Percentiles rank a stretch among this genome's conserved stretches.
These are phyloP conservation scores for Drosophila asahinai DNA, from an alignment of 1,140 invertebrate species.

Conservation along the genomic window DNA sequence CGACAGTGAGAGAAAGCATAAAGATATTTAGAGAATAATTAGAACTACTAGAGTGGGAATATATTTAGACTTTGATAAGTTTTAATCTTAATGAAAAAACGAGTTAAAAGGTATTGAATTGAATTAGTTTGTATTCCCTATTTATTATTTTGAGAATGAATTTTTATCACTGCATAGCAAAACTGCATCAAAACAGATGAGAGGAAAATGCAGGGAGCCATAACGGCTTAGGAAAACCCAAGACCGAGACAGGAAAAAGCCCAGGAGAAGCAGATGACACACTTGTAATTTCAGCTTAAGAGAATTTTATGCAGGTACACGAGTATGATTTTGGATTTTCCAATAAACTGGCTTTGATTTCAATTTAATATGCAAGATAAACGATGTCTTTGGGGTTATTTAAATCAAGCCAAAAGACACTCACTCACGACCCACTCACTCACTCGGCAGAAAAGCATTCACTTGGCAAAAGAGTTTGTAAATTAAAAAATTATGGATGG, in stretches of 20 bases:
- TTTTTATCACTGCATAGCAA: constrained; percentile 1
- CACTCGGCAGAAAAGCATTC: constrained; percentile 13
- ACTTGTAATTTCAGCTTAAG: constrained; percentile 16
- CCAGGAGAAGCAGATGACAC: constrained; percentile 1
- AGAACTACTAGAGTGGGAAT: not conserved
- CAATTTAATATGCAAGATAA: constrained; percentile 35
- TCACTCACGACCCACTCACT: constrained; percentile 35
- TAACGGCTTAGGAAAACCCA: not conserved
- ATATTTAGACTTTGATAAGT: not conserved
- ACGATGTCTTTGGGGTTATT: constrained; percentile 28
- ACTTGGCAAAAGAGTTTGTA: constrained; percentile 41
- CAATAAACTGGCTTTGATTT: constrained; percentile 10
- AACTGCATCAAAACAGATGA: not conserved
- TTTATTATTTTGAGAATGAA: not conserved
- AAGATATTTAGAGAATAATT: not conserved
- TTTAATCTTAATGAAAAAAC: not conserved
- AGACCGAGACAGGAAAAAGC: constrained; percentile 5
- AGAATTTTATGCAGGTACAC: constrained; percentile 4
- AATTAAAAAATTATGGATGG: constrained; percentile 54
- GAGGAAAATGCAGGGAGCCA: not conserved
- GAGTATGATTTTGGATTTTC: constrained; percentile 10
- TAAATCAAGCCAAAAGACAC: constrained; percentile 28
- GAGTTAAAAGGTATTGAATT: too few relatives aligned
- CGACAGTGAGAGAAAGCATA: not conserved
- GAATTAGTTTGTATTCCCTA: not conserved